These are phyloP conservation scores for Pipa parva DNA, from an alignment of 2,113 vertebrate genomes.

Conservation along the genomic window DNA sequence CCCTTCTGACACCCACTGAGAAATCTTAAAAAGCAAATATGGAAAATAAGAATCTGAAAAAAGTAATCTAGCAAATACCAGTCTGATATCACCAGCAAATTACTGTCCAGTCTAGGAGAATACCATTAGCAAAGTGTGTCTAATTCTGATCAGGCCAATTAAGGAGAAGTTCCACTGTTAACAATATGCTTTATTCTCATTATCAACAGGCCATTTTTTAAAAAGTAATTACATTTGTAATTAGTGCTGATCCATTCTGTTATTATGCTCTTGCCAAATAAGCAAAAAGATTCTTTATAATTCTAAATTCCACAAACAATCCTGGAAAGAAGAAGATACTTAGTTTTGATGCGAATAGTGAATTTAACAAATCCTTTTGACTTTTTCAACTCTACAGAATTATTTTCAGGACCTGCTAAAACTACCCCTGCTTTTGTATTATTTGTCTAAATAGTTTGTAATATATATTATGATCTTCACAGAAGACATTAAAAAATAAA, in stretches of 20 bases:
- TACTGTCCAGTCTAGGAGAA: conserved; percentile 15
- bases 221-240: conserved; percentile 42
- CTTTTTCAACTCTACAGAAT: too few species aligned
- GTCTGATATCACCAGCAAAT: conserved; percentile 2
- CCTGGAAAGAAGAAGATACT: background rate
- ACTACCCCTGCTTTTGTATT: too few species aligned
- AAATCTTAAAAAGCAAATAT: background rate
- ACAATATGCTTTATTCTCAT: conserved; percentile 40
- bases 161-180: conserved; percentile 22
- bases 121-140: conserved; percentile 22
- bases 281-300: conserved; percentile 14
- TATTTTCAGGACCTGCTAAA: background rate
- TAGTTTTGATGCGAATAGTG: background rate
- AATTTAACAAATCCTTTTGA: background rate
- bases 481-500: too few species aligned
- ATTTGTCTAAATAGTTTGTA: too few species aligned
- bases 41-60: background rate
- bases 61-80: conserved; percentile 8
- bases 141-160: conserved; percentile 31
- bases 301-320: conserved; percentile 6
- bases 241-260: conserved; percentile 40
- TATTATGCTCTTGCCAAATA: conserved; percentile 33
- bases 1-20: too few species aligned
- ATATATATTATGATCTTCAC: too few species aligned
- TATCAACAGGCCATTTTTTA: conserved; percentile 30